Conservation (phyloP, 53 echinoderm and acorn worm genomes). For the Astropecten irregularis region DNA sequence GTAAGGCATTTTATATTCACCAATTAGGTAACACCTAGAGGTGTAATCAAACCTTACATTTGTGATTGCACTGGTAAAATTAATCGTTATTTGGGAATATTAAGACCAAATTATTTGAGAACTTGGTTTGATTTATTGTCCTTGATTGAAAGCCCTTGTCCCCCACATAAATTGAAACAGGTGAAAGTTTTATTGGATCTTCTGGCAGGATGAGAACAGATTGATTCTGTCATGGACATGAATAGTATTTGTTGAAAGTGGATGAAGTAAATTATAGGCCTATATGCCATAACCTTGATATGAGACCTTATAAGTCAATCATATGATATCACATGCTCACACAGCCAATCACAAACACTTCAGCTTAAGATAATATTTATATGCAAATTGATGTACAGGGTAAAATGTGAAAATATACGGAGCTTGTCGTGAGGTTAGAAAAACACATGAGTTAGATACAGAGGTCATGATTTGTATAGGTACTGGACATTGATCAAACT, state of each 20-base stretch:
- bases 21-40: too few relatives aligned
- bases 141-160: background rate
- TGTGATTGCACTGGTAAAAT: too few relatives aligned
- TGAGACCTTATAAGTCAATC: background rate
- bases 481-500: too few relatives aligned
- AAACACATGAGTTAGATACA: background rate
- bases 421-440: slow-evolving; percentile 23
- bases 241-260: too few relatives aligned
- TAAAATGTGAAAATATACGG: slow-evolving; percentile 10
- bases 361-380: slow-evolving; percentile 14
- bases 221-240: too few relatives aligned
- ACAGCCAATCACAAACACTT: background rate
- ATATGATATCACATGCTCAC: too few relatives aligned
- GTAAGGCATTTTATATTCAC: too few relatives aligned
- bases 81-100: too few relatives aligned
- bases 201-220: too few relatives aligned
- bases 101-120: background rate
- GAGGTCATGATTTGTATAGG: too few relatives aligned
- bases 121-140: background rate
- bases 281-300: slow-evolving; percentile 1
- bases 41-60: too few relatives aligned
- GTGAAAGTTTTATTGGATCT: background rate
- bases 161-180: background rate
- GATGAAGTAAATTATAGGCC: too few relatives aligned
- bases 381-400: slow-evolving; percentile 16